Evolutionary conservation across 2,797 vertebrate species (phyloP).

Genomic region (Clarias fuscus): DNA sequence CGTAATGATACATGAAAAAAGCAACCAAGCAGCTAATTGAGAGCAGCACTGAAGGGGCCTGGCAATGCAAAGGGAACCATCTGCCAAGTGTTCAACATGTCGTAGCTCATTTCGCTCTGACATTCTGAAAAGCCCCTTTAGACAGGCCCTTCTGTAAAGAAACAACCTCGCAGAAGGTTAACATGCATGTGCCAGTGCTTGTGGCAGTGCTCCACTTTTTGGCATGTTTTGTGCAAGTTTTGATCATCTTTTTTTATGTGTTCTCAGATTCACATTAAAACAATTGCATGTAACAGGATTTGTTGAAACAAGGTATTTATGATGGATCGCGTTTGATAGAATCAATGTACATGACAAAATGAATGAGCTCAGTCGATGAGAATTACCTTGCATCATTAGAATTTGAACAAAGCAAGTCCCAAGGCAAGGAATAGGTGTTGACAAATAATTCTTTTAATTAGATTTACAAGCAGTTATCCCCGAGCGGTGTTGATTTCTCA

Average conservation of each 20-base stretch:
- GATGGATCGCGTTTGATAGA: not conserved
- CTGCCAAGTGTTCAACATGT: conserved; percentile 59
- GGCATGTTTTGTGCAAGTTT: not conserved
- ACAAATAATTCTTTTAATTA: not conserved
- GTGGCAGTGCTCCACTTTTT: not conserved
- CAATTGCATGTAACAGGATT: no score
- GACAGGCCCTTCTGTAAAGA: conserved; percentile 32
- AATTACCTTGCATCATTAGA: not conserved
- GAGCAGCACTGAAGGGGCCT: conserved; percentile 54
- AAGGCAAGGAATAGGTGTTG: not conserved
- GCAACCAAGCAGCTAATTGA: conserved; percentile 63
- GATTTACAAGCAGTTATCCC: not conserved
- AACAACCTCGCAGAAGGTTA: conserved; percentile 30
- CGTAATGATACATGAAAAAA: conserved; percentile 55
- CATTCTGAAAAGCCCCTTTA: conserved; percentile 32
- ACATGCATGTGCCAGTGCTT: not conserved
- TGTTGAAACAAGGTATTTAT: not conserved
- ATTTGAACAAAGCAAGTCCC: not conserved
- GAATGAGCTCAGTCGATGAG: not conserved
- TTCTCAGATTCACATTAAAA: not conserved
- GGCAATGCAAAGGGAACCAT: conserved; percentile 47
- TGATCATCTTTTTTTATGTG: not conserved
- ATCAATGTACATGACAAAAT: not conserved
- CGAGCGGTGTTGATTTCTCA: not conserved
- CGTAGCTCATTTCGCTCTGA: conserved; percentile 56